Percentiles rank a stretch among this genome's conserved stretches.
Evolutionary conservation across 2,888 invertebrate genomes (phyloP).

Genomic region (Stenchaetothrips biformis): DNA sequence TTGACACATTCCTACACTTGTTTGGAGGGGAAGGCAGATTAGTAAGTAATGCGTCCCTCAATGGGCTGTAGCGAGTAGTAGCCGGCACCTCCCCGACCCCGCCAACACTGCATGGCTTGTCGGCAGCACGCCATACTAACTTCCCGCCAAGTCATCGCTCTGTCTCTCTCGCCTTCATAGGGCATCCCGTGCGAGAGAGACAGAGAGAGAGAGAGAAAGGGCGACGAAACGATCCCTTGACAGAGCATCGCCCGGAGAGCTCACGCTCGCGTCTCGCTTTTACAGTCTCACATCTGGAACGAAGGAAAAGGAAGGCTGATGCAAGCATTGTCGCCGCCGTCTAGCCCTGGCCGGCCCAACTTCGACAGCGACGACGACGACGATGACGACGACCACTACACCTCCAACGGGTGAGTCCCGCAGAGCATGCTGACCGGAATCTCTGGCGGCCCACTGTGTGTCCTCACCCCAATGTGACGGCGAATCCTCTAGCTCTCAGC

Average conservation of each 20-base stretch:
- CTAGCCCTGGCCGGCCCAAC: conserved; percentile 60
- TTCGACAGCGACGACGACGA: conserved; percentile 46
- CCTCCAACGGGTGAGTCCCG: not conserved
- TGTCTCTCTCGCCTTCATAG: not conserved
- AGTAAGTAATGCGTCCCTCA: conserved; percentile 44
- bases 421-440: not conserved
- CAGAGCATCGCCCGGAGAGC: not conserved
- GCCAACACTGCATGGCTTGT: too few relatives aligned
- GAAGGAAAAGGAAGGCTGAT: conserved; percentile 82
- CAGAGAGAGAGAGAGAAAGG: not conserved
- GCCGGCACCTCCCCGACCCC: too few relatives aligned
- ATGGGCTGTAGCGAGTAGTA: not conserved
- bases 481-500: too few relatives aligned
- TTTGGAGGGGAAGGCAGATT: conserved; percentile 82
- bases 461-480: too few relatives aligned
- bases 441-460: too few relatives aligned
- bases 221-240: not conserved
- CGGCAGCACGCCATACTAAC: too few relatives aligned
- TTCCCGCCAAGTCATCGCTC: not conserved
- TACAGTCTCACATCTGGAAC: conserved; percentile 76
- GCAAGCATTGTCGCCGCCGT: conserved; percentile 87
- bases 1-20: conserved; percentile 86
- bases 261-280: conserved; percentile 33
- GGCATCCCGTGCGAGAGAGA: not conserved
- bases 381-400: conserved; percentile 38